phyloP scores from a whole-genome alignment of 2,113 vertebrate species.

The Plecotus auritus region DNA sequence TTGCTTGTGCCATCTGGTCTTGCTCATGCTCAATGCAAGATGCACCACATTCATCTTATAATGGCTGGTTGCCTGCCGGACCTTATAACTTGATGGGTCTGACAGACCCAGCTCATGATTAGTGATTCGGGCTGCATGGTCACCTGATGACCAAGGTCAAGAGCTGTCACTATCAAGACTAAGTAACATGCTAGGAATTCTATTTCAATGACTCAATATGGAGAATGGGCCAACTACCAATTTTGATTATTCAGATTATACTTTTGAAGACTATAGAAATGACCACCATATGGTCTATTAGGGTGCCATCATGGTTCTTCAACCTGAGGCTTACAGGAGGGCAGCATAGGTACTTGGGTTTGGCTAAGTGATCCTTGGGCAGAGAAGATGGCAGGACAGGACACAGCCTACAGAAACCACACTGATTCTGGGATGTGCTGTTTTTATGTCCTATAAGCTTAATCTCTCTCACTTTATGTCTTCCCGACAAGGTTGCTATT shows the following conservation, averaged over 20 bases:
- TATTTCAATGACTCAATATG: background rate
- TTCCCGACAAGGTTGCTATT: background rate
- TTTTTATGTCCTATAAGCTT: background rate
- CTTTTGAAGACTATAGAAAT: background rate
- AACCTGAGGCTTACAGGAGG: background rate
- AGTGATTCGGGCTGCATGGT: background rate
- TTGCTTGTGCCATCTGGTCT: background rate
- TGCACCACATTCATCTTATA: background rate
- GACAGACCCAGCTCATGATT: background rate
- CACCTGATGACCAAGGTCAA: background rate
- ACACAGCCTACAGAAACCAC: background rate
- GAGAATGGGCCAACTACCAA: background rate
- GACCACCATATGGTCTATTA: background rate
- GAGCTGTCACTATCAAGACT: background rate
- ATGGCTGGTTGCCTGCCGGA: background rate
- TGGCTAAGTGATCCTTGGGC: background rate
- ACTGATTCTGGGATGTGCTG: background rate
- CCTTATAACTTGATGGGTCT: background rate
- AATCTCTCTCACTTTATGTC: background rate
- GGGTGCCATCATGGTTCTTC: background rate
- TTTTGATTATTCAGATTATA: background rate
- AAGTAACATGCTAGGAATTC: background rate
- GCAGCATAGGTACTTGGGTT: background rate
- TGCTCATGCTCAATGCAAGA: background rate
- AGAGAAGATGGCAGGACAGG: background rate